Percentiles rank a stretch among this genome's conserved stretches.
phyloP scores from a whole-genome alignment of 2,797 vertebrate species.

The Sparidentex hasta region DNA sequence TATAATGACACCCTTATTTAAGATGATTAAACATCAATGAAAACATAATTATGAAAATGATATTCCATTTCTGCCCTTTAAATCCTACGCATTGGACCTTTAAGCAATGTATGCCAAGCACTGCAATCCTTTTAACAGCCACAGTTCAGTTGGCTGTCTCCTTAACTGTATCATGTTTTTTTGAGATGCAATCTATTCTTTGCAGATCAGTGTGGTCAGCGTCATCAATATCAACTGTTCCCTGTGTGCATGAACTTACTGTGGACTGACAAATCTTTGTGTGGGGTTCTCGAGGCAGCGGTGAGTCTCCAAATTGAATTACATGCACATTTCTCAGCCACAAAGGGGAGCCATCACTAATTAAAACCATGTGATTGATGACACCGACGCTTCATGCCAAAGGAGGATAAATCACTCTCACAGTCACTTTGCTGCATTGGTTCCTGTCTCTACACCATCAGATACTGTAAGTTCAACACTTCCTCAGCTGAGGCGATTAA shows the following conservation, averaged over 20 bases:
- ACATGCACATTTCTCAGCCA: slow-evolving; percentile 88
- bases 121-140: background rate
- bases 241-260: slow-evolving; percentile 61
- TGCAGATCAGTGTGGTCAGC: slow-evolving; percentile 22
- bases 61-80: too few species aligned
- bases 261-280: slow-evolving; percentile 70
- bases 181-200: background rate
- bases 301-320: slow-evolving; percentile 87
- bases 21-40: too few species aligned
- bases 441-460: slow-evolving; percentile 71
- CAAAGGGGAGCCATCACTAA: slow-evolving; percentile 87
- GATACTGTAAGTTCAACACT: slow-evolving; percentile 81
- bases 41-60: too few species aligned
- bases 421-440: slow-evolving; percentile 85
- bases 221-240: slow-evolving; percentile 19
- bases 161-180: slow-evolving; percentile 1
- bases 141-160: background rate
- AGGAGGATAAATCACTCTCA: slow-evolving; percentile 80
- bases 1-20: too few species aligned
- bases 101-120: background rate
- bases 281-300: slow-evolving; percentile 73
- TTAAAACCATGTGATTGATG: slow-evolving; percentile 89
- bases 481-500: slow-evolving; percentile 53
- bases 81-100: background rate
- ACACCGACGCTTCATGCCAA: slow-evolving; percentile 79